Conservation (phyloP, 2,113 vertebrate genomes). For the Ceyx cyanopectus region DNA sequence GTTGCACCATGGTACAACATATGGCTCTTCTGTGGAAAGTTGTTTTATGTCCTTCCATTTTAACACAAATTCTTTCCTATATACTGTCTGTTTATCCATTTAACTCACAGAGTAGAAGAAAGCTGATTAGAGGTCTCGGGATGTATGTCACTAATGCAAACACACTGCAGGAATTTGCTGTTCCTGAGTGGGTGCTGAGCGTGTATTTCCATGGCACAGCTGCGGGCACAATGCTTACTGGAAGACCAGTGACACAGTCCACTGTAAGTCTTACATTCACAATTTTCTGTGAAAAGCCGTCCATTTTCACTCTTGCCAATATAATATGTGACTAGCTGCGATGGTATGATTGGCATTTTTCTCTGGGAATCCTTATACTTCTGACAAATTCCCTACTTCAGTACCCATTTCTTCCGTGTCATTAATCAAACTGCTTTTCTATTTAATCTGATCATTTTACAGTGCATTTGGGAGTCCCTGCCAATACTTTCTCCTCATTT, state of each 20-base stretch:
- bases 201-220: rapidly evolving
- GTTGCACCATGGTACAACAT: background rate
- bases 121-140: background rate
- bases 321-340: background rate
- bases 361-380: background rate
- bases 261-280: background rate
- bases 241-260: background rate
- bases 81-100: background rate
- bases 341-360: background rate
- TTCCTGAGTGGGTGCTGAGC: background rate
- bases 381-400: background rate
- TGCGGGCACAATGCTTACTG: background rate
- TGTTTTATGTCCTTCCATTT: background rate
- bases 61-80: background rate
- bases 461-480: background rate
- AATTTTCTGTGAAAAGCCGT: background rate
- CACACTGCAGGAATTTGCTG: background rate
- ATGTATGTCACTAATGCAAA: background rate
- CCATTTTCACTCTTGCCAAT: background rate
- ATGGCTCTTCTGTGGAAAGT: background rate
- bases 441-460: background rate
- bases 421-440: background rate
- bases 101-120: background rate
- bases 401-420: background rate
- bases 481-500: background rate